Evolutionary conservation across 2,888 invertebrate species (phyloP).

Genomic region (Philereme vetulata): DNA sequence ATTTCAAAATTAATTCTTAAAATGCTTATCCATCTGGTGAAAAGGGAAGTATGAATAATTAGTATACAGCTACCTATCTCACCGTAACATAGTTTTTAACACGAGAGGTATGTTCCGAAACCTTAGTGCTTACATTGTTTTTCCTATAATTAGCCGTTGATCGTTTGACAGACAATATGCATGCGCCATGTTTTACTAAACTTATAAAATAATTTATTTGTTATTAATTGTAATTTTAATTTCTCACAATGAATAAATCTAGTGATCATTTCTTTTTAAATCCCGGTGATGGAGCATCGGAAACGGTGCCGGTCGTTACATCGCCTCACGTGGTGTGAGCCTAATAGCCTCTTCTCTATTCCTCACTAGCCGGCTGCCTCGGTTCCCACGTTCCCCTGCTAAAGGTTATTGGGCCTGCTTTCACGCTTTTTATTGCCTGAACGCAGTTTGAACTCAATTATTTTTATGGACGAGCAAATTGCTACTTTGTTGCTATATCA

Average conservation of each 20-base stretch:
- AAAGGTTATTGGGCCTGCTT: slow-evolving; percentile 82
- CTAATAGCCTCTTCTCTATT: slow-evolving; percentile 58
- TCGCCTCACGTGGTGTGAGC: slow-evolving; percentile 67
- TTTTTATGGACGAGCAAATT: slow-evolving; percentile 82
- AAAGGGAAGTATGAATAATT: too few species aligned
- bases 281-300: slow-evolving; percentile 62
- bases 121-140: too few species aligned
- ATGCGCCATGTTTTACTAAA: too few species aligned
- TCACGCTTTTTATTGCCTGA: slow-evolving; percentile 82
- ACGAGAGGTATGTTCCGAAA: too few species aligned
- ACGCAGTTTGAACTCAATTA: slow-evolving; percentile 84
- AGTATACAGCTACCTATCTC: too few species aligned
- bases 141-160: too few species aligned
- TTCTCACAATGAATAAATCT: slow-evolving; percentile 6
- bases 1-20: too few species aligned
- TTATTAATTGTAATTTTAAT: slow-evolving; percentile 31
- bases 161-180: too few species aligned
- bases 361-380: slow-evolving; percentile 74
- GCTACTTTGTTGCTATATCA: slow-evolving; percentile 83
- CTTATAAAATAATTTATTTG: too few species aligned
- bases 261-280: slow-evolving; percentile 50
- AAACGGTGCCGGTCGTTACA: slow-evolving; percentile 68
- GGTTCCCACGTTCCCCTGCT: slow-evolving; percentile 74
- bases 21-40: too few species aligned
- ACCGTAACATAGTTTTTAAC: too few species aligned